These are phyloP conservation scores for human (Homo sapiens) DNA, from an alignment of 2,113 vertebrate genomes.

Conservation along the genomic window GRCh38 chr2:109021501-109022000, in stretches of 20 bases:
- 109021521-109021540: no score
- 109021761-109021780: neutral
- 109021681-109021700: neutral
- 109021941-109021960: neutral
- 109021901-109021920: neutral
- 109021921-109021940: neutral
- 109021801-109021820: neutral
- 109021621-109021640: neutral
- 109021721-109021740: neutral
- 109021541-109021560: neutral
- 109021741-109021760: neutral
- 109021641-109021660: neutral
- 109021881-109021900: neutral
- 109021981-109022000: constrained; percentile 11
- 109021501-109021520: no score
- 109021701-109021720: neutral
- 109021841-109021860: neutral
- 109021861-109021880: neutral
- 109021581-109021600: neutral
- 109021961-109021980: neutral
- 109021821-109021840: neutral
- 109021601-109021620: neutral
- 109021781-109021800: neutral
- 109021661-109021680: neutral
- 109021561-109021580: neutral